Evolutionary conservation across 2,888 invertebrate species (phyloP).

Genomic region (Netelia inedita): DNA sequence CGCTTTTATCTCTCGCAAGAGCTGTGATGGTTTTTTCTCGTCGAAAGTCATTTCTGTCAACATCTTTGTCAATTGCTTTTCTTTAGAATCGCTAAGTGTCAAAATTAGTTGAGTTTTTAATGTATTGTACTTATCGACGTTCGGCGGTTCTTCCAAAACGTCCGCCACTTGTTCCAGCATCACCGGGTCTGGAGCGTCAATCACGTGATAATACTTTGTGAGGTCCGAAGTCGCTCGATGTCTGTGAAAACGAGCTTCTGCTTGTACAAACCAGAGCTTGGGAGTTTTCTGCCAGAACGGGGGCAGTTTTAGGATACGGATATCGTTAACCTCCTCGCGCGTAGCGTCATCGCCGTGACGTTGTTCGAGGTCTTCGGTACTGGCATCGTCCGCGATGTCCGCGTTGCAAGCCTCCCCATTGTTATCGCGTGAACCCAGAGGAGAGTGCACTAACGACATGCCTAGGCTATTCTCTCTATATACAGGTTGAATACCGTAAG

Average conservation of each 20-base stretch:
- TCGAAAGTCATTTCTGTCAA: constrained; percentile 65
- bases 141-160: constrained; percentile 58
- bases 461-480: too few species aligned
- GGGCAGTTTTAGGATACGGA: constrained; percentile 51
- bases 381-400: too few species aligned
- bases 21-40: constrained; percentile 69
- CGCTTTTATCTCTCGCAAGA: constrained; percentile 66
- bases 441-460: too few species aligned
- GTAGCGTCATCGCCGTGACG: too few species aligned
- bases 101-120: too few species aligned
- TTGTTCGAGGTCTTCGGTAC: too few species aligned
- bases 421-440: too few species aligned
- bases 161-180: constrained; percentile 65
- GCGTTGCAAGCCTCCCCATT: too few species aligned
- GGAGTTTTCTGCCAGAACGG: constrained; percentile 64
- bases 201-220: constrained; percentile 60
- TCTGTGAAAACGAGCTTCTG: too few species aligned
- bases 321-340: too few species aligned
- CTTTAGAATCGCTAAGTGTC: too few species aligned
- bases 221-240: constrained; percentile 52
- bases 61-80: constrained; percentile 65
- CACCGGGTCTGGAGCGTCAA: constrained; percentile 60
- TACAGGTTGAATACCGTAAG: too few species aligned
- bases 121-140: constrained; percentile 57
- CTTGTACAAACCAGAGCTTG: constrained; percentile 66